A percentile compares a stretch with the other conserved stretches of the same genome.
These are phyloP conservation scores for Drosophila sp. DNA, from an alignment of 1,140 invertebrate species.

Conservation along the genomic window DNA sequence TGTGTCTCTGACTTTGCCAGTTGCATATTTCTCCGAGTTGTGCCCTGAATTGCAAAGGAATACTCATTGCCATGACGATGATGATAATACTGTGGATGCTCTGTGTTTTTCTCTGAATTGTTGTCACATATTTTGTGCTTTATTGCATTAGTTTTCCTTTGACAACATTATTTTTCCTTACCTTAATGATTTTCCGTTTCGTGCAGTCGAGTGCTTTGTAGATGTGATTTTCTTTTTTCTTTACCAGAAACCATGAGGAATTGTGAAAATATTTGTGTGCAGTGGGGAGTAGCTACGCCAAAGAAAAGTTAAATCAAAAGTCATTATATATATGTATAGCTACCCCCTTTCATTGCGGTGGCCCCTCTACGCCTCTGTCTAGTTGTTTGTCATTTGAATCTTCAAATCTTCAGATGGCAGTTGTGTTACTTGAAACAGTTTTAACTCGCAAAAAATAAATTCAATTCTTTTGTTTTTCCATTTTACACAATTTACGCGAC, in stretches of 20 bases:
- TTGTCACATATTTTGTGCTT: conserved; percentile 37
- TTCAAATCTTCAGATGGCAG: conserved; percentile 40
- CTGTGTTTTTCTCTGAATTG: not conserved
- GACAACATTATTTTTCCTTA: conserved; percentile 45
- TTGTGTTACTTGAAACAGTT: conserved; percentile 14
- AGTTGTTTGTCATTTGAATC: conserved; percentile 47
- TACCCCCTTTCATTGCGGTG: too few relatives aligned
- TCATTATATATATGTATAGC: too few relatives aligned
- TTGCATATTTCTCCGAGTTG: too few relatives aligned
- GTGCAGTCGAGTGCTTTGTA: conserved; percentile 14
- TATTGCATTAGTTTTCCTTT: conserved; percentile 44
- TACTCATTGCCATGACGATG: not conserved
- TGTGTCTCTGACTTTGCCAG: too few relatives aligned
- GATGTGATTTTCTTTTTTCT: conserved; percentile 13
- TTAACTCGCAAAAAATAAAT: conserved; percentile 47
- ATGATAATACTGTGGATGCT: not conserved
- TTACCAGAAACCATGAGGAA: conserved; percentile 11
- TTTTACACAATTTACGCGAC: conserved; percentile 34
- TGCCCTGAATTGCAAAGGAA: too few relatives aligned
- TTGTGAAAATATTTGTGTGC: conserved; percentile 57
- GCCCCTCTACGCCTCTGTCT: conserved; percentile 5
- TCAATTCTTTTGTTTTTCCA: conserved; percentile 68
- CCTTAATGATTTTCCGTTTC: conserved; percentile 48
- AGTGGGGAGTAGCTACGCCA: not conserved
- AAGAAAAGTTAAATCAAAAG: too few relatives aligned